Evolutionary conservation across 2,113 vertebrate species (phyloP), one percentile per base, ranked within the genome.

Genomic region (Glaucomys volans): DNA sequence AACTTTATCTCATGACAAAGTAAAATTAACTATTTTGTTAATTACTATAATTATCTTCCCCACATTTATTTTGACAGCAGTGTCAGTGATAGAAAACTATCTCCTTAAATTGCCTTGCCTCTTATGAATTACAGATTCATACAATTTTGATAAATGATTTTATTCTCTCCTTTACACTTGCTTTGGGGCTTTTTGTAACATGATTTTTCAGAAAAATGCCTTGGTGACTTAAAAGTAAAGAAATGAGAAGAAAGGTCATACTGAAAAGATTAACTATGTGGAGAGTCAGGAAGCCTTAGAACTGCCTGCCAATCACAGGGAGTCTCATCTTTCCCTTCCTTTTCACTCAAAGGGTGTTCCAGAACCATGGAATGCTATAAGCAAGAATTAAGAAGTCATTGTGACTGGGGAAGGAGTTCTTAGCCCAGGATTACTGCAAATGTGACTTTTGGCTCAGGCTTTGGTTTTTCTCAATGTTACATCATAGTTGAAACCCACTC

Each of bases 121-220:
- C 97, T 98, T 98, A 98, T 96, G 97, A 98, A 98, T 99, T 98
- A 98, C 91, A 98, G 97, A 98, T 98, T 98, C 93, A 98, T 98
- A 97, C 50, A 91, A 95, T 98, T 98, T 98, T 98, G 98, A 98
- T 97, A 97, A 98, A 98, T 96, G 20, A 98, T 98, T 98, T 98
- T 97, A 94, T 96, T 98, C 77, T 98, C 91, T 95, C 97, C 95
- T 97, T 98, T 97, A 95, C 97, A 95, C 64, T 96, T 94, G 97
- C 97, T 98, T 98, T 98, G 87, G 97, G 97, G 98, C 54, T 96
- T 96, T 94, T 97, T 95, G 77, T 69, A 96, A 89, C 66, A 88
- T 81, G 96, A 95, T 74, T 98, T 97, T 98, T 97, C 97, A 98
- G 77, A 95, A 97, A 97, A 97, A 75, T 44, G 50, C 52, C 92